Conservation (phyloP, 2,113 vertebrate genomes). For the Sterna hirundo region DNA sequence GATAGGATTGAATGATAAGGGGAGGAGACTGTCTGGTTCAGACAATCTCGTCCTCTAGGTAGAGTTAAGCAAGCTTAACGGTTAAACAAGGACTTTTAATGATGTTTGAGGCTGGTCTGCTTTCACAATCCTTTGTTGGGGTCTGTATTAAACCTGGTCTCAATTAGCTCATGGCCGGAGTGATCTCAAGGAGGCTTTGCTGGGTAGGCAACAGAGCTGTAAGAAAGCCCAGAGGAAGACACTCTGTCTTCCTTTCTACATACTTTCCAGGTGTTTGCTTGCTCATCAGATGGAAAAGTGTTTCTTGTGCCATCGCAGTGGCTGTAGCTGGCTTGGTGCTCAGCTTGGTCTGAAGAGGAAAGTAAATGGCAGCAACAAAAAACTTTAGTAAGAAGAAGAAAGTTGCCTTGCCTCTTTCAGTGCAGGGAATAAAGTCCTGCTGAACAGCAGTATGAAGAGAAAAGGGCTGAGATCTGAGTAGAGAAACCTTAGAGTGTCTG, state of each 20-base stretch:
- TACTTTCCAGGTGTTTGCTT: background rate
- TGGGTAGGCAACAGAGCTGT: background rate
- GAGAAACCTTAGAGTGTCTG: background rate
- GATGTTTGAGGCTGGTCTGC: background rate
- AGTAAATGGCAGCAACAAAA: background rate
- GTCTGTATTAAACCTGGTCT: background rate
- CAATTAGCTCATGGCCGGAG: background rate
- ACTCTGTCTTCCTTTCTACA: background rate
- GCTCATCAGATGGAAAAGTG: background rate
- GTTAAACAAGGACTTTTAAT: background rate
- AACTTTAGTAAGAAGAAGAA: background rate
- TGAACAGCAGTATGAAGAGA: background rate
- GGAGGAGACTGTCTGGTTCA: background rate
- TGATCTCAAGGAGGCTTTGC: background rate
- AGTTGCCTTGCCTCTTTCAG: background rate
- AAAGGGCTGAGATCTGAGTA: background rate
- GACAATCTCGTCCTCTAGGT: background rate
- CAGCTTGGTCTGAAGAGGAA: background rate
- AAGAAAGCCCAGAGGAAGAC: background rate
- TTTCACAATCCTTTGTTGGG: background rate
- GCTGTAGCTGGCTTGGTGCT: background rate
- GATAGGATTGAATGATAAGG: background rate
- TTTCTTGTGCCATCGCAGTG: background rate
- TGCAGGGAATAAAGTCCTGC: background rate
- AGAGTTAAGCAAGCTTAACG: background rate